Evolutionary conservation across 2,113 vertebrate genomes (phyloP).

Genomic region (Phasianus colchicus): DNA sequence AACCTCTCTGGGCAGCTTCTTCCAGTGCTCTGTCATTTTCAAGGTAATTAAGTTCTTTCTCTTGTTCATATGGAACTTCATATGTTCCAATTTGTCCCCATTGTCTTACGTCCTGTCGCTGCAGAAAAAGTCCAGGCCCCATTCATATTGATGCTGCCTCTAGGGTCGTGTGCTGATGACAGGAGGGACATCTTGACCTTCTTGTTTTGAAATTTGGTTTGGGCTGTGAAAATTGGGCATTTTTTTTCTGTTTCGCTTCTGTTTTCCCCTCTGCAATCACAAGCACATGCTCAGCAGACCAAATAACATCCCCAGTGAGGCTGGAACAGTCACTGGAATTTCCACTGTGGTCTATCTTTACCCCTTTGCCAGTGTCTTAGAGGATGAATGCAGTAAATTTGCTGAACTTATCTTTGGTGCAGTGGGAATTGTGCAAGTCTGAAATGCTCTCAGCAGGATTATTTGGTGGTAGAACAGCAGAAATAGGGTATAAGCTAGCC

Average conservation of each 20-base stretch:
- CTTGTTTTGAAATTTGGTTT: background rate
- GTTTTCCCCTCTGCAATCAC: background rate
- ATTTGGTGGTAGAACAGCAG: background rate
- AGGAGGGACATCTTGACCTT: background rate
- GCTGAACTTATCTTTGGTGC: background rate
- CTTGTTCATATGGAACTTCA: too few relatives aligned
- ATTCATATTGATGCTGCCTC: background rate
- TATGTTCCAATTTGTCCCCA: too few relatives aligned
- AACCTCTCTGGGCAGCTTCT: too few relatives aligned
- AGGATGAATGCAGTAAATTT: background rate
- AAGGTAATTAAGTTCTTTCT: too few relatives aligned
- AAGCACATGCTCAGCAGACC: background rate
- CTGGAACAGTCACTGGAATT: background rate
- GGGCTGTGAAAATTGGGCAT: background rate
- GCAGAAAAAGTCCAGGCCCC: too few relatives aligned
- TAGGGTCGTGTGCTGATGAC: rapidly evolving
- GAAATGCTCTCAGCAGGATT: background rate
- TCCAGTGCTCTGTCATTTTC: too few relatives aligned
- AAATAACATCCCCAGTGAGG: background rate
- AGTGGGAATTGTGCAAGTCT: background rate
- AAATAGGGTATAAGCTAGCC: background rate
- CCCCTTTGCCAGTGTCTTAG: background rate
- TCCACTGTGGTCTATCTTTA: background rate
- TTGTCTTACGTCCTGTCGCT: too few relatives aligned
- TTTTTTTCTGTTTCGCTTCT: background rate